Base-by-base conservation (phyloP, 2,113 vertebrate genomes). In the Prolemur simus region DNA sequence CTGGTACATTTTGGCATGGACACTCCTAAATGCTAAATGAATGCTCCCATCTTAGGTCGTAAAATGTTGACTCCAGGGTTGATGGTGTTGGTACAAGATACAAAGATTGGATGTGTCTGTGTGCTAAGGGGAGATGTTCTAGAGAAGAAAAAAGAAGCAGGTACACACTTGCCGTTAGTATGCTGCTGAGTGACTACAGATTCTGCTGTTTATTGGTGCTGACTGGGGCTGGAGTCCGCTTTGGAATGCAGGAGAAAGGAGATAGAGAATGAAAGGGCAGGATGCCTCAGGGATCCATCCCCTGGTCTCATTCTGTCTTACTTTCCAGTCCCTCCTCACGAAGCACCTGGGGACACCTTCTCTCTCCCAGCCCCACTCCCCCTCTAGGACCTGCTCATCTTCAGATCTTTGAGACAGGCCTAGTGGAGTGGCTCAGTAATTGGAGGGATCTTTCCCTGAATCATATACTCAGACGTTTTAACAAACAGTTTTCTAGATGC, bases 211-310 rank as follows among this genome's bases (percentile, higher is more conserved):
- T 32, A 4, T 6, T 29, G 27, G 14, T 45, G 60, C 27, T 27
- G 60, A n/a, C 66, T 74, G 94, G 81, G 32, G 13, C 56, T 58
- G 63, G 37, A 58, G 68, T 27, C 10, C 21, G 15, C 34, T 47
- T 37, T 87, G 94, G 94, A 87, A 63, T 49, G 76, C 74, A 89
- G 90, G 18, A 80, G 87, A 17, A 63, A 71, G 42, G n/a, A 39
- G 49, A 11, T 17, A 58, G 20, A 23, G 58, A 39, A 10, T 3
- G 63, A 69, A 64, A 58, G n/a, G 45, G 29, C 3, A 29, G 12
- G 21, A 32, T 45, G 91, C 76, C 94, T 56, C 77, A 21, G 37
- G 83, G 84, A 20, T 45, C 6, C 47, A 27, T 49, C 6, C 39
- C 76, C 54, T 76, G 58, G 37, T 49, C 60, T 81, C 39, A 23